Base-by-base conservation (phyloP, 2,113 vertebrate genomes). In the Protobothrops flavoviridis region DNA sequence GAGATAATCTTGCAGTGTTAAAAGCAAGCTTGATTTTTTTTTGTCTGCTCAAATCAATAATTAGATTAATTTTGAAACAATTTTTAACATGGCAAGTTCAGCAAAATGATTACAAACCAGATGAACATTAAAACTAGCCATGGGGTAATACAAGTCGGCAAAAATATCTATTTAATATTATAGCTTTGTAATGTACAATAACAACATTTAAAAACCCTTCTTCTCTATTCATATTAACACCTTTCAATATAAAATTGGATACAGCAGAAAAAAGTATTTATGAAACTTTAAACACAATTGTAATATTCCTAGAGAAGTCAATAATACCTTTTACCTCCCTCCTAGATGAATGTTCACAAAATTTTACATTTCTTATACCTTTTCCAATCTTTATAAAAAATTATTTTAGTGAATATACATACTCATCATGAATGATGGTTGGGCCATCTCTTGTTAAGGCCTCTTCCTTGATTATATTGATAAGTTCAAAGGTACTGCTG, bases 381-480 rank as follows among this genome's bases (percentile, higher is more conserved):
- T 12, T 33, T 26, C 85, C 50, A 95, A 43, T 4, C 39, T 87
- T 93, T 4, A 57, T 10, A 52, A 95, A 94, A 0, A 0, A 50
- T 53, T 81, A 57, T 95, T 92, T 90, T 93, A 95, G 93, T 33
- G 87, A 74, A 88, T 39, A 53, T 87, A 98, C 99, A 96, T 98
- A 99, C 99, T 99, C 99, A 96, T 99, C 99, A 12, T 99, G 99
- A 96, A 99, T 98, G 91, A 99, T 99, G 96, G 99, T 99, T 97
- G 99, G 99, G 94, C 99, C 99, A 91, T 99, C 99, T 96, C 99
- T 98, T 24, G 99, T 98, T 98, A 99, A 98, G 97, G 99, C 99
- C 98, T 99, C 99, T 98, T 99, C 99, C 97, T 99, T 99, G 97
- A 99, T 99, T 97, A 99, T 99, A 43, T 99, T 99, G 98, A 99